Evolutionary conservation across 2,888 invertebrate genomes (phyloP).

Genomic region (Spilosoma lubricipeda): DNA sequence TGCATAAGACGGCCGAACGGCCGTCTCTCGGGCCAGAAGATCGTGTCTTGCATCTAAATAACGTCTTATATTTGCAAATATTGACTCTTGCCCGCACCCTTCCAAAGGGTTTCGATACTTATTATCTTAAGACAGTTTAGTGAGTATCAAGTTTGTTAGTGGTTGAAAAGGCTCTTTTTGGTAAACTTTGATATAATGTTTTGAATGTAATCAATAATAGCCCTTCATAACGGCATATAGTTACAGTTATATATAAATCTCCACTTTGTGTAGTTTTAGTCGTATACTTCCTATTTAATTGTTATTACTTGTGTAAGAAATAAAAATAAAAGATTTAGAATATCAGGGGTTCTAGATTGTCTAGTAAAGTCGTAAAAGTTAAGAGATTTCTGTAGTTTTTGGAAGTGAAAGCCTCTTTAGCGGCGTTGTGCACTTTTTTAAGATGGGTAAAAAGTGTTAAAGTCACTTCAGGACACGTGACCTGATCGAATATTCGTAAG

Average conservation of each 20-base stretch:
- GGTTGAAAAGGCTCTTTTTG: conserved; percentile 54
- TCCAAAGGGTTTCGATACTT: conserved; percentile 76
- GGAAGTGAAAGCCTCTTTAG: too few species aligned
- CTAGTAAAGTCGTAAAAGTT: not conserved
- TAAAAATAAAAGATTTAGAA: too few species aligned
- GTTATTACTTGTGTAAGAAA: not conserved
- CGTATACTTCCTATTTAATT: not conserved
- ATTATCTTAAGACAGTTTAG: conserved; percentile 80
- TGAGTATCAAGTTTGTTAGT: conserved; percentile 72
- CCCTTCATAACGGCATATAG: not conserved
- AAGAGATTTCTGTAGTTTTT: not conserved
- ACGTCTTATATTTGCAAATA: conserved; percentile 85
- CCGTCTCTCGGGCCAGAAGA: conserved; percentile 70
- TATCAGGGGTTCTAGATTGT: not conserved
- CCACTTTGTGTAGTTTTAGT: not conserved
- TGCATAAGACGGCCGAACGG: conserved; percentile 78
- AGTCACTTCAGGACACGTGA: too few species aligned
- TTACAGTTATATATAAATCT: too few species aligned
- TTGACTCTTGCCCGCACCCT: conserved; percentile 82
- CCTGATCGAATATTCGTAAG: too few species aligned
- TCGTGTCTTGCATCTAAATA: conserved; percentile 85
- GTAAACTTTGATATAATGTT: conserved; percentile 37
- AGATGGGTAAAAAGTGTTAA: too few species aligned
- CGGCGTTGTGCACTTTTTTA: too few species aligned
- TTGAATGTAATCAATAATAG: conserved; percentile 12